Base-by-base conservation (phyloP, 2,113 vertebrate genomes). In the Rhinogobius similis region DNA sequence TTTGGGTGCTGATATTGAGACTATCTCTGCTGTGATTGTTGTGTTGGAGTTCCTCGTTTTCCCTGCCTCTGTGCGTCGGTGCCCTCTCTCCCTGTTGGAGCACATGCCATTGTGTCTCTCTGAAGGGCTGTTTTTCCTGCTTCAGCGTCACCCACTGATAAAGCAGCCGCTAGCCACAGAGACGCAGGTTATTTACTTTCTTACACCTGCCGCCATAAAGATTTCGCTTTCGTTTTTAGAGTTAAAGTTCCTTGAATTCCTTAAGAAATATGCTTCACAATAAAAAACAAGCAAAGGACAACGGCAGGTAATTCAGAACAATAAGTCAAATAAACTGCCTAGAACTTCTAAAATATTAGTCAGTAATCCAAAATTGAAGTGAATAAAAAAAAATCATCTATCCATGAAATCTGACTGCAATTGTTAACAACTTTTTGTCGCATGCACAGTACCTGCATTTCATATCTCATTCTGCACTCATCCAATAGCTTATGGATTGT, bases 1-100 rank as follows among this genome's bases (percentile, higher is more conserved):
- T 90, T 91, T 90, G 80, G 73, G 70, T 82, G 39, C 62, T 73
- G 79, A 77, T 92, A 91, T 93, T 85, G 70, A 81, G 70, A 81
- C 84, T 88, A 90, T 93, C 90, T 81, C 73, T 67, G 58, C 73
- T 74, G 68, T 48, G 70, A 90, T 90, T 92, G 88, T 88, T 85
- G 78, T 86, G 82, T 87, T 88, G 62, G 68, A 75, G 74, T 79
- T 75, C 56, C 73, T 82, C 48, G 55, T 59, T 81, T 75, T 70
- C 65, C 62, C 77, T 84, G 73, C 72, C 73, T 84, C 77, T 29
- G 64, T 85, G 73, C 67, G 74, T 82, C 73, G 26, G 65, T 88
- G 83, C 84, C 88, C 85, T 86, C 83, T 79, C 73, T 75, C 77
- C 73, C 86, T 81, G 70, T 86, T 70, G 56, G 85, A 79, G 82